These are phyloP conservation scores for Cyanistes caeruleus DNA, from an alignment of 2,113 vertebrate species.

Conservation along the genomic window DNA sequence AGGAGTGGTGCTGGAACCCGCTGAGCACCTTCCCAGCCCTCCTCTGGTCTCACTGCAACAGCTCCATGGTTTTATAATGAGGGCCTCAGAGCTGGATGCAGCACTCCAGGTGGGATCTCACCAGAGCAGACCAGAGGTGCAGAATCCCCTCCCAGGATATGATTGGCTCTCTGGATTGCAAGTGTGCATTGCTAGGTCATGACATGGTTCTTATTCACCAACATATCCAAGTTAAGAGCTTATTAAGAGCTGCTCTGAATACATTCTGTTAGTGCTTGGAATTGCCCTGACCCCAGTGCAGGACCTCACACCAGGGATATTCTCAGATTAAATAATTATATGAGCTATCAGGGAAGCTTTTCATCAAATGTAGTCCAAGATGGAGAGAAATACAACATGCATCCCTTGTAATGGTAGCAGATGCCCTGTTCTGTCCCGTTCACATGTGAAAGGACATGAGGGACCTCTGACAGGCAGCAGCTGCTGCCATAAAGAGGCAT, in stretches of 20 bases:
- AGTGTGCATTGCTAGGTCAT: background rate
- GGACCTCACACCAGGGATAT: background rate
- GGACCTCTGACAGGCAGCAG: background rate
- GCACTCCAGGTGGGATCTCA: background rate
- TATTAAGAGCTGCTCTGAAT: background rate
- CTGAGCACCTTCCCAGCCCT: background rate
- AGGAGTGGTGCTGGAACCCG: background rate
- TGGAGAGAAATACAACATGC: background rate
- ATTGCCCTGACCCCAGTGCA: background rate
- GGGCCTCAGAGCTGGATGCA: background rate
- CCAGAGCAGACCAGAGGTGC: background rate
- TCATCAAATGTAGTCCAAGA: background rate
- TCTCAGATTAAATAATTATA: background rate
- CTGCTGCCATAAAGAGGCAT: background rate
- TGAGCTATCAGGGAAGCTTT: background rate
- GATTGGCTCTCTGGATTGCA: background rate
- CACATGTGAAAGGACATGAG: background rate
- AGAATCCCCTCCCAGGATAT: background rate
- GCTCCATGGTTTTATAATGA: background rate
- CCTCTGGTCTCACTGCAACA: background rate
- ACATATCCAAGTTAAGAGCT: too few species aligned
- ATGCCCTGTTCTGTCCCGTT: background rate
- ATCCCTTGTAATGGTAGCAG: background rate
- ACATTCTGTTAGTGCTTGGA: background rate
- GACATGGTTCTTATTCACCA: background rate